These are phyloP conservation scores for Manis pentadactyla DNA, from an alignment of 2,797 vertebrate genomes.

Conservation along the genomic window DNA sequence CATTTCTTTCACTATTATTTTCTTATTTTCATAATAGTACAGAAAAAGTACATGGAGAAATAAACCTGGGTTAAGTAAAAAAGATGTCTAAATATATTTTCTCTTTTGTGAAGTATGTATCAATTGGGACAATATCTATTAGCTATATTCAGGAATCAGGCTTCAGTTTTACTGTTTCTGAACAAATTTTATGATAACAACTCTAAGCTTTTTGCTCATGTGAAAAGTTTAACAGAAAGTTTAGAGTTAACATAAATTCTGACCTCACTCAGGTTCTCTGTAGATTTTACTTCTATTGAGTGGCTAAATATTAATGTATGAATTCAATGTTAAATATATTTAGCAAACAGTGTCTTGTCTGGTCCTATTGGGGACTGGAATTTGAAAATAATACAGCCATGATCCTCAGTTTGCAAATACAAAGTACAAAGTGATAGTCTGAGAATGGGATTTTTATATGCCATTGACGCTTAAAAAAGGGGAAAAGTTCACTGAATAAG, in stretches of 20 bases:
- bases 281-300: background rate
- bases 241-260: background rate
- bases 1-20: background rate
- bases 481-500: background rate
- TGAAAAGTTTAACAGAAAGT: background rate
- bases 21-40: background rate
- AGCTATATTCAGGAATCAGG: background rate
- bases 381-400: background rate
- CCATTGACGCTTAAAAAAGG: background rate
- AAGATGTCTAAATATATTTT: background rate
- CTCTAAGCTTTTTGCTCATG: too few relatives aligned
- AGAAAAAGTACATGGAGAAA: background rate
- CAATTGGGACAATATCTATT: background rate
- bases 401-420: background rate
- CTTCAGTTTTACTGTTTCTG: background rate
- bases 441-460: background rate
- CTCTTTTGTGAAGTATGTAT: background rate
- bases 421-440: background rate
- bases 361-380: background rate
- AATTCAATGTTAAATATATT: background rate
- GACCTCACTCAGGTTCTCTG: background rate
- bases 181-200: background rate
- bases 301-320: background rate
- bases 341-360: background rate
- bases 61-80: background rate